Percentiles rank a stretch among this genome's conserved stretches.
Evolutionary conservation across 2,113 vertebrate genomes (phyloP).

Genomic region (Hydrolagus affinis): DNA sequence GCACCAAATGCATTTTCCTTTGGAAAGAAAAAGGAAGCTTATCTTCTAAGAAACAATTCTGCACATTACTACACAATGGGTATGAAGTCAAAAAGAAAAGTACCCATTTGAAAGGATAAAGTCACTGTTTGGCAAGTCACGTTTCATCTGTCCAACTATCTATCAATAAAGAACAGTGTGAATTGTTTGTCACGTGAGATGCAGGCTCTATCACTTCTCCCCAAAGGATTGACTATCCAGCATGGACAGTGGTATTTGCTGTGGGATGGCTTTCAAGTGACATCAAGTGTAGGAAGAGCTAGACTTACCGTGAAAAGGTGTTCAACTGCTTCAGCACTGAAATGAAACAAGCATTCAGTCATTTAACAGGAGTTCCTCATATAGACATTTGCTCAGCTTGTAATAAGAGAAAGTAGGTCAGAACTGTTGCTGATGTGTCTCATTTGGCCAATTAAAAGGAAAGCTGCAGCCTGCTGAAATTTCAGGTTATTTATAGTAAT

Average conservation of each 20-base stretch:
- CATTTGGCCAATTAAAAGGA: slow-evolving; percentile 37
- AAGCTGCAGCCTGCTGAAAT: background rate
- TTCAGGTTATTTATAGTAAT: background rate
- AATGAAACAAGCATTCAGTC: slow-evolving; percentile 72
- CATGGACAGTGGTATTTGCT: background rate
- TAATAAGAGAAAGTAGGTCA: slow-evolving; percentile 46
- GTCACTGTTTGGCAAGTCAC: background rate
- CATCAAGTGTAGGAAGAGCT: slow-evolving; percentile 39
- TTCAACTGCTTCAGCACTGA: slow-evolving; percentile 71
- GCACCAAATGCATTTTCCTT: background rate
- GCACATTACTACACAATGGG: background rate
- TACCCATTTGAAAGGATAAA: background rate
- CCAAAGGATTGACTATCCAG: no score
- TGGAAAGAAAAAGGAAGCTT: background rate
- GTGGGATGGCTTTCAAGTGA: slow-evolving; percentile 6
- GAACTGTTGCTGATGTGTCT: slow-evolving; percentile 35
- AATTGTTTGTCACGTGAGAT: background rate
- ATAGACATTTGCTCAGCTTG: slow-evolving; percentile 41
- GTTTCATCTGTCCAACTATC: background rate
- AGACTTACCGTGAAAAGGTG: slow-evolving; percentile 65
- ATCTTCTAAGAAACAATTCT: background rate
- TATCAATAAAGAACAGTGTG: background rate
- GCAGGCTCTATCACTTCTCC: background rate
- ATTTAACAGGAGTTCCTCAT: slow-evolving; percentile 57
- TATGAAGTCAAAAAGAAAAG: slow-evolving; percentile 11